phyloP scores from a whole-genome alignment of 2,797 vertebrate genomes.

The Rhabdophis nuchalis region DNA sequence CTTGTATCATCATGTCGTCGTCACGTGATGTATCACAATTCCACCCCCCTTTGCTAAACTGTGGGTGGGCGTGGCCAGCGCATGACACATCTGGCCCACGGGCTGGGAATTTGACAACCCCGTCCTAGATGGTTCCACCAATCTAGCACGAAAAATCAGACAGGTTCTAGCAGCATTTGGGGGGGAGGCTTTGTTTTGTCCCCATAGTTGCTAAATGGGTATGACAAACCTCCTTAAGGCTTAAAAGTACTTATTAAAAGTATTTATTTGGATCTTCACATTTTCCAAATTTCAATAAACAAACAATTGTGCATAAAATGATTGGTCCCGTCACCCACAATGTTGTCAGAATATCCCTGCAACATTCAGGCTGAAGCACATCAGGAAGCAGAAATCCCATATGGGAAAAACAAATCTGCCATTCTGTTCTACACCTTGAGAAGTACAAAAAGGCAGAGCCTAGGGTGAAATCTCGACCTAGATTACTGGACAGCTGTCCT shows the following conservation, averaged over 20 bases:
- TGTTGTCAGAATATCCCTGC: neutral
- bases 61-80: too few relatives aligned
- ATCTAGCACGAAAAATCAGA: neutral
- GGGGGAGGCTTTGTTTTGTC: neutral
- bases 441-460: conserved; percentile 1
- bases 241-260: neutral
- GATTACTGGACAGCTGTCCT: neutral
- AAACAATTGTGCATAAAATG: neutral
- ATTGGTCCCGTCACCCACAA: neutral
- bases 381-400: neutral
- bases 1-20: too few relatives aligned
- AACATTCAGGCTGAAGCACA: neutral
- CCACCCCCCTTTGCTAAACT: too few relatives aligned
- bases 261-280: neutral
- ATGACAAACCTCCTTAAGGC: neutral
- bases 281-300: neutral
- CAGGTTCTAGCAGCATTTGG: neutral
- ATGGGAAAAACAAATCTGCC: neutral
- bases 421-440: neutral
- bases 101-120: too few relatives aligned
- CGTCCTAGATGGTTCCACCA: neutral
- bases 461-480: conserved; percentile 17
- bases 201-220: neutral
- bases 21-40: too few relatives aligned
- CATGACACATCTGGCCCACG: too few relatives aligned